Evolutionary conservation across 2,888 invertebrate genomes (phyloP).

Genomic region (Drosophila siamana): DNA sequence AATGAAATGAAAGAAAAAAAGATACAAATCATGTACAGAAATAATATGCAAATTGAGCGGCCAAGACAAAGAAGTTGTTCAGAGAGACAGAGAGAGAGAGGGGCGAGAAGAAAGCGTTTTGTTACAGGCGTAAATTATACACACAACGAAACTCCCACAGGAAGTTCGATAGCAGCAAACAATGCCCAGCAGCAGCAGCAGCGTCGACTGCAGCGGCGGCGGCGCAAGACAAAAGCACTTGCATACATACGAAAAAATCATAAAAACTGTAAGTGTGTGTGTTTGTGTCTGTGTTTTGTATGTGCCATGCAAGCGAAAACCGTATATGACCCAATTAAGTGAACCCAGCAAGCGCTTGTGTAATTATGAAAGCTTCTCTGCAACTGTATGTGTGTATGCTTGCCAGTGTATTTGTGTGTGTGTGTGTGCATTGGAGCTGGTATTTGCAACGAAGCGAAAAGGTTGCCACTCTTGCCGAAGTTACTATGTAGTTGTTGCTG

Average conservation of each 20-base stretch:
- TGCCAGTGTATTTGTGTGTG: conserved; percentile 33
- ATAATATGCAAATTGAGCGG: conserved; percentile 53
- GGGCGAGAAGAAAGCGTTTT: conserved; percentile 60
- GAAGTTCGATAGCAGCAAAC: conserved; percentile 77
- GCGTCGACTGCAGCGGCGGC: conserved; percentile 21
- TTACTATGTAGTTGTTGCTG: conserved; percentile 42
- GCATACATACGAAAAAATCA: conserved; percentile 39
- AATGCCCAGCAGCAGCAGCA: conserved; percentile 37
- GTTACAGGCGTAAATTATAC: conserved; percentile 67
- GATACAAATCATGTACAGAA: conserved; percentile 56
- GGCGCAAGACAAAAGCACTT: conserved; percentile 54
- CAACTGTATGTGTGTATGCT: conserved; percentile 34
- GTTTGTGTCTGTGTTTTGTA: conserved; percentile 28
- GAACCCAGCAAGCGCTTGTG: conserved; percentile 74
- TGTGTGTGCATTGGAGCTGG: conserved; percentile 76
- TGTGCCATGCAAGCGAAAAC: conserved; percentile 67
- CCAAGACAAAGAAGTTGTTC: conserved; percentile 20
- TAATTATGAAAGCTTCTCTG: conserved; percentile 73
- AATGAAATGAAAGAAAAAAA: conserved; percentile 26
- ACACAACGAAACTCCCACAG: conserved; percentile 72
- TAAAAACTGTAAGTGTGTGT: conserved; percentile 40
- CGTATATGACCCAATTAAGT: conserved; percentile 83
- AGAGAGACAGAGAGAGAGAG: too few species aligned
- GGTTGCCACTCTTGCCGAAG: conserved; percentile 74
- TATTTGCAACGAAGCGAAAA: conserved; percentile 80